phyloP scores from a whole-genome alignment of 2,113 vertebrate genomes.

The Phrynosoma platyrhinos region DNA sequence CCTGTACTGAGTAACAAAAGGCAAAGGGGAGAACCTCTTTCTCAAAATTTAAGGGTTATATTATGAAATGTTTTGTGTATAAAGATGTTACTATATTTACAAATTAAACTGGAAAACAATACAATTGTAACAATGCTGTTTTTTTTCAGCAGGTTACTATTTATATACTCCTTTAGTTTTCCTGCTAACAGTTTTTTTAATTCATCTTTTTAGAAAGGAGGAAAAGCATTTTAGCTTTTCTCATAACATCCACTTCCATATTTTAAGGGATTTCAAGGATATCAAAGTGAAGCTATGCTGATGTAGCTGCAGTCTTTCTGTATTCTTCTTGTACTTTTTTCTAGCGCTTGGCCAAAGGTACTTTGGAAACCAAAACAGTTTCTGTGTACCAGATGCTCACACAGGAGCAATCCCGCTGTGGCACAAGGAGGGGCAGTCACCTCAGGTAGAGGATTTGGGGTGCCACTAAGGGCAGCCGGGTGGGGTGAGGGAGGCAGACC shows the following conservation, averaged over 20 bases:
- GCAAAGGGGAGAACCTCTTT: constrained; percentile 37
- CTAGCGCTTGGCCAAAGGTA: constrained; percentile 38
- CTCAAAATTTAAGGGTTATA: constrained; percentile 48
- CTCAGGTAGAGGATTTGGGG: background rate
- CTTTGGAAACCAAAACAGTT: constrained; percentile 63
- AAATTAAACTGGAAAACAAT: background rate
- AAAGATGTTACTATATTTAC: background rate
- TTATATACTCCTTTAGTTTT: background rate
- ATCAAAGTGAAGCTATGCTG: constrained; percentile 34
- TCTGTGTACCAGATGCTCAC: constrained; percentile 23
- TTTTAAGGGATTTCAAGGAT: constrained; percentile 34
- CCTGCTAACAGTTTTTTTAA: background rate
- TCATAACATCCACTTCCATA: background rate
- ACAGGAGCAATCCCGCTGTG: background rate
- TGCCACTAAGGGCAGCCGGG: background rate
- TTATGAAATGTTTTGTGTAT: background rate
- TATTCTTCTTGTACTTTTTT: constrained; percentile 61
- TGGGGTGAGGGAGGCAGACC: background rate
- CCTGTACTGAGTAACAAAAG: constrained; percentile 20
- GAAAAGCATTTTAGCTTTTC: too few species aligned
- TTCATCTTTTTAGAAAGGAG: background rate
- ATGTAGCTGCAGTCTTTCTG: constrained; percentile 58
- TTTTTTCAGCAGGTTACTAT: background rate
- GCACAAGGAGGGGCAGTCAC: background rate
- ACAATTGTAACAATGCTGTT: background rate